Percentiles rank a stretch among this genome's conserved stretches.
phyloP scores from a whole-genome alignment of 2,888 invertebrate species.

The Ischnus inquisitorius region DNA sequence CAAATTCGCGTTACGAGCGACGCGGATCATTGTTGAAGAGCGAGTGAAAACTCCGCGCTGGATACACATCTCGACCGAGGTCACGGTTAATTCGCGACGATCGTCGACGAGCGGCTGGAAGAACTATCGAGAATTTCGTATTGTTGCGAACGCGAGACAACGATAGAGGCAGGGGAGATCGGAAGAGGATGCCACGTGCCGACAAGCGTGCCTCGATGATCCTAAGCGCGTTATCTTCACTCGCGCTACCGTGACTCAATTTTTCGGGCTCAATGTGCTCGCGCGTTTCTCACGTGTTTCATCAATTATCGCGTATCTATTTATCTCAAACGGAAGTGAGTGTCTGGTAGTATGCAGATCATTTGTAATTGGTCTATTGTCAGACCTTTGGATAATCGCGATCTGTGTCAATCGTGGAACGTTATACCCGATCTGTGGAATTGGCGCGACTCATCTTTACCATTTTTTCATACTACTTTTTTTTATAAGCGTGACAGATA shows the following conservation, averaged over 20 bases:
- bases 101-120: constrained; percentile 21
- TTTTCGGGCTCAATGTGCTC: constrained; percentile 35
- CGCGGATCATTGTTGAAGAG: constrained; percentile 16
- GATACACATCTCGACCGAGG: constrained; percentile 6
- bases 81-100: constrained; percentile 46
- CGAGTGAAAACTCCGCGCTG: constrained; percentile 12
- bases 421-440: background rate
- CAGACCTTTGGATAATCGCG: background rate
- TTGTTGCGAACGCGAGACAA: constrained; percentile 39
- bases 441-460: no score
- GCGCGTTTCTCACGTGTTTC: constrained; percentile 47
- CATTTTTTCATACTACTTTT: no score
- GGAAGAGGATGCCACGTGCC: constrained; percentile 59
- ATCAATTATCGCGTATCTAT: constrained; percentile 3
- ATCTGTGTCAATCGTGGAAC: background rate
- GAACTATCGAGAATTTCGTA: constrained; percentile 55
- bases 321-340: background rate
- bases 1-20: constrained; percentile 69
- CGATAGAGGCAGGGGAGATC: background rate
- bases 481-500: no score
- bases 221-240: constrained; percentile 64
- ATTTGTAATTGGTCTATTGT: background rate
- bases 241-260: constrained; percentile 60
- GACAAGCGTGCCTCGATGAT: constrained; percentile 30
- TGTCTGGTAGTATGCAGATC: background rate